Conservation (phyloP, 2,113 vertebrate genomes). For the Nothobranchius furzeri region DNA sequence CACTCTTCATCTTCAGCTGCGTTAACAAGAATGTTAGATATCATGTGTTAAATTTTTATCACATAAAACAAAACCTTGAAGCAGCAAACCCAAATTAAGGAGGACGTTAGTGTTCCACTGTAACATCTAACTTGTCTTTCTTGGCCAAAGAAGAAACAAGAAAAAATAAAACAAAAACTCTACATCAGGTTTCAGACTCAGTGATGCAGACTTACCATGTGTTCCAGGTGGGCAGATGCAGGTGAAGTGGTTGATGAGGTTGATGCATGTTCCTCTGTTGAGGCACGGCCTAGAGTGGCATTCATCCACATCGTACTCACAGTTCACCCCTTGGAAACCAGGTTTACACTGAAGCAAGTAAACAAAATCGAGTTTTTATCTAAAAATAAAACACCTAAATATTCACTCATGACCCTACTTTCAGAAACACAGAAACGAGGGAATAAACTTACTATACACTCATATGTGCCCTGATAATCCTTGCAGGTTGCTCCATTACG, state of each 20-base stretch:
- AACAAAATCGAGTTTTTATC: neutral
- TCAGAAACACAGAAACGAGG: neutral
- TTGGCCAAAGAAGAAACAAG: neutral
- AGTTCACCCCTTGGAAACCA: constrained; percentile 91
- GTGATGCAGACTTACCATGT: constrained; percentile 76
- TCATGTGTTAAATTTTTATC: too few relatives aligned
- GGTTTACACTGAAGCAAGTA: constrained; percentile 80
- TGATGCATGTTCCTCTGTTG: constrained; percentile 89
- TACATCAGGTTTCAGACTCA: neutral
- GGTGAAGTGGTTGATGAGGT: constrained; percentile 89
- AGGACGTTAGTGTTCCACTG: too few relatives aligned
- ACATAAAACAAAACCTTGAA: too few relatives aligned
- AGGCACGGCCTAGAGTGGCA: constrained; percentile 88
- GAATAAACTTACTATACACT: constrained; percentile 63
- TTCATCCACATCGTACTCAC: constrained; percentile 90
- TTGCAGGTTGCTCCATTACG: constrained; percentile 88
- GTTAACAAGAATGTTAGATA: neutral
- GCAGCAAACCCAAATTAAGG: too few relatives aligned
- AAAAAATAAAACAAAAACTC: neutral
- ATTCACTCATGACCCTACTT: neutral
- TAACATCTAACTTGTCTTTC: neutral
- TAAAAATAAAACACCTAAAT: neutral
- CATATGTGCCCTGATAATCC: constrained; percentile 77
- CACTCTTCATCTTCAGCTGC: neutral
- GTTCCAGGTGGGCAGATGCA: constrained; percentile 92